phyloP scores from a whole-genome alignment of 2,797 vertebrate species.

The Labeo calbasu region DNA sequence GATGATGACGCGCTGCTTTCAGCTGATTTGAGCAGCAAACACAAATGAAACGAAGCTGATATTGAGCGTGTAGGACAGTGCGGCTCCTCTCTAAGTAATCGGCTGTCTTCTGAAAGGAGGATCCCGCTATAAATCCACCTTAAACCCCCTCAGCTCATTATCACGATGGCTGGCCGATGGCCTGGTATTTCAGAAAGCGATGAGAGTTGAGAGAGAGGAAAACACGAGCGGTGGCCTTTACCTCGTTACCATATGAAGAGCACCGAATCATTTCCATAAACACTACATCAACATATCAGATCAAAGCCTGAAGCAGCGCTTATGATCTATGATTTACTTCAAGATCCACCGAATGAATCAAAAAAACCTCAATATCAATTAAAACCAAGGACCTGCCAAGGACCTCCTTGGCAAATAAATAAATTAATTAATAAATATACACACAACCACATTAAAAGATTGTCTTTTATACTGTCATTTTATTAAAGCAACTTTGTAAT shows the following conservation, averaged over 20 bases:
- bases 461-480: no score
- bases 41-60: not conserved
- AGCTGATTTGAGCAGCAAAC: not conserved
- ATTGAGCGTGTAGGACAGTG: not conserved
- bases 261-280: conserved; percentile 67
- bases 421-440: no score
- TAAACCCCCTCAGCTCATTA: not conserved
- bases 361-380: not conserved
- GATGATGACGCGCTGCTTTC: not conserved
- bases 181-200: conserved; percentile 30
- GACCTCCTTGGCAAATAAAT: not conserved
- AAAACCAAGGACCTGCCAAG: not conserved
- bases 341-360: not conserved
- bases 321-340: conserved; percentile 65
- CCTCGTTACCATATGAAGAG: conserved; percentile 69
- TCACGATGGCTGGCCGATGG: not conserved
- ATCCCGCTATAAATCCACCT: not conserved
- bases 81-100: not conserved
- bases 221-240: conserved; percentile 29
- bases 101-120: not conserved
- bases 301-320: conserved; percentile 49
- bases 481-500: no score
- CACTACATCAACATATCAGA: conserved; percentile 73
- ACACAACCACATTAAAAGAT: no score
- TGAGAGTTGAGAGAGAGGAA: conserved; percentile 42